Evolutionary conservation across 1,140 invertebrate species (phyloP).

Genomic region (Bombus confusus): DNA sequence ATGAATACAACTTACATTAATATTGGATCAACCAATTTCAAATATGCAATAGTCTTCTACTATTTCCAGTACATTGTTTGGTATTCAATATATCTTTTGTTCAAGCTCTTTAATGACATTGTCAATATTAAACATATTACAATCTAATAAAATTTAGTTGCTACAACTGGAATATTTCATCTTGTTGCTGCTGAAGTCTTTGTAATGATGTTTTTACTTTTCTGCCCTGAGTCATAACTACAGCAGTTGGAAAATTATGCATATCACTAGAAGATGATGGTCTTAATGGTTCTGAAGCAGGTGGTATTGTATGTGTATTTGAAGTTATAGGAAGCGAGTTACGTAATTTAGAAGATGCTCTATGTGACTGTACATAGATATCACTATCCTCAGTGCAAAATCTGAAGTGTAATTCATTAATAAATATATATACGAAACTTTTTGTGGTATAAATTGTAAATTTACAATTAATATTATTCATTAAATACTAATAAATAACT

Average conservation of each 20-base stretch:
- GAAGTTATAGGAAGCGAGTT: conserved; percentile 81
- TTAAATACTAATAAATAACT: conserved; percentile 78
- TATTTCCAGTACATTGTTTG: conserved; percentile 54
- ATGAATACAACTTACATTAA: conserved; percentile 40
- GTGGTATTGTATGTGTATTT: conserved; percentile 64
- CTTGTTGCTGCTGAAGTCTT: conserved; percentile 91
- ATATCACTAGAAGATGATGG: conserved; percentile 77
- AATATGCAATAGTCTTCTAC: conserved; percentile 53
- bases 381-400: conserved; percentile 84
- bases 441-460: not conserved
- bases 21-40: conserved; percentile 53
- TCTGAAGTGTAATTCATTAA: conserved; percentile 71
- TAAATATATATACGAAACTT: not conserved
- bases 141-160: conserved; percentile 74
- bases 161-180: conserved; percentile 96
- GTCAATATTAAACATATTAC: conserved; percentile 52
- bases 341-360: conserved; percentile 83
- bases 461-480: not conserved
- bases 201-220: conserved; percentile 90
- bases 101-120: conserved; percentile 61
- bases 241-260: conserved; percentile 82
- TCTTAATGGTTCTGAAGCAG: conserved; percentile 71
- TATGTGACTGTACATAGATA: conserved; percentile 81
- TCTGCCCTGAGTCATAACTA: conserved; percentile 90
- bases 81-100: conserved; percentile 43